Percentiles rank a stretch among this genome's conserved stretches.
Evolutionary conservation across 2,888 invertebrate genomes (phyloP).

Genomic region (Stegophylla sp.): DNA sequence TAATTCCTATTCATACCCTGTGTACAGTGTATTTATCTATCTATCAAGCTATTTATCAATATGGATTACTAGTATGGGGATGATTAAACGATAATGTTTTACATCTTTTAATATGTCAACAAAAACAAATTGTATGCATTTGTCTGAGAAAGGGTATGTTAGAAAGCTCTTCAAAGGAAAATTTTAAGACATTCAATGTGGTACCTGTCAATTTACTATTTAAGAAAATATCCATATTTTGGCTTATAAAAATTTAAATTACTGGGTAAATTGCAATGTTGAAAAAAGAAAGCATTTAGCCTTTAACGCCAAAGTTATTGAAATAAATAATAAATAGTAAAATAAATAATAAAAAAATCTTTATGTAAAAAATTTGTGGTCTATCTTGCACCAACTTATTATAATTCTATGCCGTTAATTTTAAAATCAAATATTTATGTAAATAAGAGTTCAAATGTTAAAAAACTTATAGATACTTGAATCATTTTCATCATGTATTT

Average conservation of each 20-base stretch:
- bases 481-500: too few species aligned
- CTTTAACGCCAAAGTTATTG: conserved; percentile 7
- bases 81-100: background rate
- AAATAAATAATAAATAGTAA: too few species aligned
- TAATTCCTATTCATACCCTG: too few species aligned
- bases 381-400: background rate
- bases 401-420: background rate
- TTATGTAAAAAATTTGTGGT: background rate
- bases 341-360: conserved; percentile 13
- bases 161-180: conserved; percentile 10
- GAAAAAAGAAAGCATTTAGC: background rate
- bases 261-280: background rate
- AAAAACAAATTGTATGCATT: conserved; percentile 1
- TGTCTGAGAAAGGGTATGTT: background rate
- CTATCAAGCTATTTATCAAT: too few species aligned
- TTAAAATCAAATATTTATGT: background rate
- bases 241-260: conserved; percentile 7
- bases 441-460: too few species aligned
- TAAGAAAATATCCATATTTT: background rate
- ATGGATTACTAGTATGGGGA: too few species aligned
- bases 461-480: too few species aligned
- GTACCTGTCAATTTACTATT: background rate
- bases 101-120: background rate
- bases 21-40: too few species aligned
- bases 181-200: conserved; percentile 6